phyloP scores from a whole-genome alignment of 2,113 vertebrate species.

The Spea bombifrons region DNA sequence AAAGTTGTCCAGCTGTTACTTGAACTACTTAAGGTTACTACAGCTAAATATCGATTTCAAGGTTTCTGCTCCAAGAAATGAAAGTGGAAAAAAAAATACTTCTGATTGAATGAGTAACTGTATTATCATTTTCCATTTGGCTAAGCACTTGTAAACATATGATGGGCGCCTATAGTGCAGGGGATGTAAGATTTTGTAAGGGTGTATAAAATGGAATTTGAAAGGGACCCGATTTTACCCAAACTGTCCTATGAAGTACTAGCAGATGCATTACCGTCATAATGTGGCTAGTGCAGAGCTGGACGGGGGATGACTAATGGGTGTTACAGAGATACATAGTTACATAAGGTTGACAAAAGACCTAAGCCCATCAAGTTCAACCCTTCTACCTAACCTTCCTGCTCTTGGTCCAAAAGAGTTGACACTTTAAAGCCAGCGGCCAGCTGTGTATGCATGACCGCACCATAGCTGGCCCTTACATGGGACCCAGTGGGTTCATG shows the following conservation, averaged over 20 bases:
- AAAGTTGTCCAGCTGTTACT: constrained; percentile 35
- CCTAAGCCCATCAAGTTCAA: too few species aligned
- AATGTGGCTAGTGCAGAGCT: too few species aligned
- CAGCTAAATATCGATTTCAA: constrained; percentile 38
- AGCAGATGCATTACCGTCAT: background rate
- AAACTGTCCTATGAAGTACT: background rate
- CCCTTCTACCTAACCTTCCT: too few species aligned
- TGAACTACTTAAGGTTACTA: constrained; percentile 29
- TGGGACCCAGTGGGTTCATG: too few species aligned
- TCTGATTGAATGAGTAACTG: background rate
- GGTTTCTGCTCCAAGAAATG: constrained; percentile 24
- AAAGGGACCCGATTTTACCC: background rate
- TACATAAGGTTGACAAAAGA: too few species aligned
- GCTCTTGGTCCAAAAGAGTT: too few species aligned
- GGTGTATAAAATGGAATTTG: background rate
- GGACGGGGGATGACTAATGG: too few species aligned
- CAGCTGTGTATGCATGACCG: too few species aligned
- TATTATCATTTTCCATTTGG: background rate
- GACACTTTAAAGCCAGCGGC: too few species aligned
- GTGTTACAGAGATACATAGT: too few species aligned
- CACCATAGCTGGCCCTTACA: too few species aligned
- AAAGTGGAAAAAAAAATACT: constrained; percentile 23
- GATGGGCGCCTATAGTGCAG: background rate
- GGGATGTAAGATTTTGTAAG: too few species aligned
- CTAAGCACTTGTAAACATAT: background rate